Percentiles rank a stretch among this genome's conserved stretches.
phyloP scores from a whole-genome alignment of 30 jellyfish, hydroid and myxozoan genomes.

The Haliclystus octoradiatus region DNA sequence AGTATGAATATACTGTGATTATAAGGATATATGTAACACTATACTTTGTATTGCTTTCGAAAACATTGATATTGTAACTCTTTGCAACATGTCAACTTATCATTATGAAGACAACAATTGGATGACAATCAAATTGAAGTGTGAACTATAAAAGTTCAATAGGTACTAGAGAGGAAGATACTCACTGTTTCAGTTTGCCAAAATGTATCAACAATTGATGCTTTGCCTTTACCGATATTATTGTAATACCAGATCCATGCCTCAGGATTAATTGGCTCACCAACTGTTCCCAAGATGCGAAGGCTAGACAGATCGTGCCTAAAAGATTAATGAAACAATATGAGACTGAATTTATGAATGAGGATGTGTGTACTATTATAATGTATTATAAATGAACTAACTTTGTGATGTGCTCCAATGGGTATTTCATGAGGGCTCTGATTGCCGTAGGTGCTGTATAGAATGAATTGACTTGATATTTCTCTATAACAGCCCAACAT shows the following conservation, averaged over 20 bases:
- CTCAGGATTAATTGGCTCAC: conserved; percentile 98
- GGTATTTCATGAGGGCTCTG: conserved; percentile 82
- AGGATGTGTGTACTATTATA: too few relatives aligned
- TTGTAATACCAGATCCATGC: conserved; percentile 99
- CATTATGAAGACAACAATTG: too few relatives aligned
- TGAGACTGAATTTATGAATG: too few relatives aligned
- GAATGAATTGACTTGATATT: conserved; percentile 63
- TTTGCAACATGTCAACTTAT: too few relatives aligned
- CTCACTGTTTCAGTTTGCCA: conserved; percentile 99
- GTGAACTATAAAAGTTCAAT: too few relatives aligned
- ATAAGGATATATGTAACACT: too few relatives aligned
- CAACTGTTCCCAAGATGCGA: conserved; percentile 93
- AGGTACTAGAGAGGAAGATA: too few relatives aligned
- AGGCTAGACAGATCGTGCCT: conserved; percentile 76
- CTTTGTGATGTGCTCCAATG: conserved; percentile 65
- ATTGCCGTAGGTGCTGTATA: conserved; percentile 99
- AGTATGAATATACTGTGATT: too few relatives aligned
- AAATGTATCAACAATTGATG: conserved; percentile 81
- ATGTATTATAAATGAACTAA: conserved; percentile 6
- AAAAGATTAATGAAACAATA: not conserved
- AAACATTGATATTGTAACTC: too few relatives aligned
- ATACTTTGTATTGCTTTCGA: too few relatives aligned
- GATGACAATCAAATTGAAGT: too few relatives aligned
- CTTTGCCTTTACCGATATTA: conserved; percentile 71
- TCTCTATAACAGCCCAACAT: conserved; percentile 88